A percentile compares a stretch with the other conserved stretches of the same genome.
Conservation (phyloP, 2,113 vertebrate species). For the Mellivora capensis region DNA sequence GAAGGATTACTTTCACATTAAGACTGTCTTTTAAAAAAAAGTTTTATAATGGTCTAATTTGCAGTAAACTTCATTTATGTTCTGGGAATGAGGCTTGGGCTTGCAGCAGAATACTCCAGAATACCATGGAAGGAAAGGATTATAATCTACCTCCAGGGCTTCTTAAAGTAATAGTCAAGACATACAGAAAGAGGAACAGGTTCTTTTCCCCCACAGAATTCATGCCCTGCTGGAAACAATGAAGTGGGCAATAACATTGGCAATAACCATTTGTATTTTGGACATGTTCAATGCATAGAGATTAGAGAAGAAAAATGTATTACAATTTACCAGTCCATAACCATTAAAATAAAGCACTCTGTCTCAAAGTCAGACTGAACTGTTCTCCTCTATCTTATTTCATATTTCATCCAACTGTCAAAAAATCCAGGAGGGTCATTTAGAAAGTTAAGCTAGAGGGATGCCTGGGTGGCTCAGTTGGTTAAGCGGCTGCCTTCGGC, state of each 20-base stretch:
- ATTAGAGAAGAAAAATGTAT: conserved; percentile 70
- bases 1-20: conserved; percentile 7
- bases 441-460: conserved; percentile 50
- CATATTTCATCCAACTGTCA: not conserved
- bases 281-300: conserved; percentile 61
- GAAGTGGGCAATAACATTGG: conserved; percentile 56
- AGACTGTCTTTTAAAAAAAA: not conserved
- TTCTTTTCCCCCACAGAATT: conserved; percentile 61
- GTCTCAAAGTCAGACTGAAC: conserved; percentile 41
- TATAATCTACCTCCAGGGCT: not conserved
- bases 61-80: conserved; percentile 44
- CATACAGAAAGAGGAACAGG: conserved; percentile 33
- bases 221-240: conserved; percentile 61
- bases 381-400: conserved; percentile 21
- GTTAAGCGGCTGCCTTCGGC: too few relatives aligned
- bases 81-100: not conserved
- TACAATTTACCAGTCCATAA: conserved; percentile 63
- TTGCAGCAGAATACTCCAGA: conserved; percentile 50
- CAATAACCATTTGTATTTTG: conserved; percentile 75
- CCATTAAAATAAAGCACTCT: conserved; percentile 64
- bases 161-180: conserved; percentile 41
- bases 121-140: conserved; percentile 38
- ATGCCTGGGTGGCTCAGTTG: too few relatives aligned
- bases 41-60: conserved; percentile 29
- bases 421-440: not conserved